Conservation (phyloP, 1,140 invertebrate species). For the Mercenaria mercenaria region DNA sequence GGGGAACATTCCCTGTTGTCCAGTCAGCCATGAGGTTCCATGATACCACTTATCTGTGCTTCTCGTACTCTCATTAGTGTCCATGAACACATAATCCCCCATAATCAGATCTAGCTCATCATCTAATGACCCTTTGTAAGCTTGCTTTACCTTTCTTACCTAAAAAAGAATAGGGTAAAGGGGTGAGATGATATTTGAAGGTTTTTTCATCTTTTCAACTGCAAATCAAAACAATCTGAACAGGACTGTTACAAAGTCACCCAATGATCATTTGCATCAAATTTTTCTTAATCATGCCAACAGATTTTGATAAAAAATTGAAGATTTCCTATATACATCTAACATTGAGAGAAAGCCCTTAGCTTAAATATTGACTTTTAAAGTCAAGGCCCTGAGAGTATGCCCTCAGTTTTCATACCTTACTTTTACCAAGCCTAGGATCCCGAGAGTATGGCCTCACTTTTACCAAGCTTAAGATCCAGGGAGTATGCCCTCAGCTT, state of each 20-base stretch:
- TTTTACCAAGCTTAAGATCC: slow-evolving; percentile 91
- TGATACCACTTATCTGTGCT: slow-evolving; percentile 95
- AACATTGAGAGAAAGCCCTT: too few relatives aligned
- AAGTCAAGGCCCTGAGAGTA: too few relatives aligned
- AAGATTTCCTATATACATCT: too few relatives aligned
- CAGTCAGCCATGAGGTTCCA: slow-evolving; percentile 95
- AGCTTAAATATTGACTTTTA: too few relatives aligned
- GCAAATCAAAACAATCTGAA: too few relatives aligned
- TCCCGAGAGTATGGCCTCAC: slow-evolving; percentile 87
- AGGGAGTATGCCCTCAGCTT: slow-evolving; percentile 91
- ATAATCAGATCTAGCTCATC: slow-evolving; percentile 94
- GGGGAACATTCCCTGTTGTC: slow-evolving; percentile 91
- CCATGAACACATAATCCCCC: slow-evolving; percentile 95
- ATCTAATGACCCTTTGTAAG: slow-evolving; percentile 91
- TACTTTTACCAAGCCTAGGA: slow-evolving; percentile 88
- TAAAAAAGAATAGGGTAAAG: slow-evolving; percentile 84
- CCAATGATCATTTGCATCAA: too few relatives aligned
- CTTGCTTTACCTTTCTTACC: slow-evolving; percentile 93
- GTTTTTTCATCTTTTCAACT: too few relatives aligned
- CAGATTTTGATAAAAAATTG: too few relatives aligned
- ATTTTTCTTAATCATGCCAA: too few relatives aligned
- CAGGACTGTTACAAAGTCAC: too few relatives aligned
- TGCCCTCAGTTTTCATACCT: slow-evolving; percentile 91
- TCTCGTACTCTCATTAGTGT: slow-evolving; percentile 90
- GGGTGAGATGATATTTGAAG: too few relatives aligned